Evolutionary conservation across 2,797 vertebrate species (phyloP), one percentile per base, ranked within the genome.

Genomic region (Coendou prehensilis): DNA sequence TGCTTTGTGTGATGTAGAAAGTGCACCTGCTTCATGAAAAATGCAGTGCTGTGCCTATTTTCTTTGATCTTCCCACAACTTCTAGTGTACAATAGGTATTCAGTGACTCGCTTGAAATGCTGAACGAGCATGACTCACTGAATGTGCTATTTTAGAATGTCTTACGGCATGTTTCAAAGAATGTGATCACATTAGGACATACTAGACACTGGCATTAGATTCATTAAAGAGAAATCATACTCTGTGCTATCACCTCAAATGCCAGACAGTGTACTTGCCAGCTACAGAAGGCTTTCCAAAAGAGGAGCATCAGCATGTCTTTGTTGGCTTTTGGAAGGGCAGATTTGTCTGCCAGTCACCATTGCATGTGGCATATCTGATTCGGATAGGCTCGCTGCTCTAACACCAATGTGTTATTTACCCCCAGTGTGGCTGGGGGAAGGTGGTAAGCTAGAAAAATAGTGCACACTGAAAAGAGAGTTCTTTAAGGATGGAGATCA

Each of bases 161-260:
- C 97, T 56, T 78, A 96, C 37, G 94, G 96, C 85, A 96, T 96
- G 93, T 90, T 91, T 88, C 85, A 94, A 87, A 50, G 63, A 57
- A n/a, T 59, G 89, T 75, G 76, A 96, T 90, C 97, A 86, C 95
- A 73, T 98, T 96, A 98, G 91, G 85, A 97, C 76, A 33, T 94
- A 92, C 57, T 95, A 90, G 95, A 95, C 73, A 91, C 50, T 83
- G 87, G 56, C 83, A 83, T 96, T 96, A 97, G 95, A 96, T 96
- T 97, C 87, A 91, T 94, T 89, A 93, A 93, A 92, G 91, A 79
- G 87, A 95, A 89, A 59, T 97, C 81, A 52, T 79, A 86, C 76
- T 94, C 95, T 98, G 63, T 22, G 9, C 96, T 97, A 80, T 95
- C 95, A 97, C 94, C 87, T 97, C 96, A 97, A 98, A 98, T 96